Percentiles rank a stretch among this genome's conserved stretches.
These are phyloP conservation scores for Sphenodon punctatus DNA, from an alignment of 2,797 vertebrate species.

Conservation along the genomic window DNA sequence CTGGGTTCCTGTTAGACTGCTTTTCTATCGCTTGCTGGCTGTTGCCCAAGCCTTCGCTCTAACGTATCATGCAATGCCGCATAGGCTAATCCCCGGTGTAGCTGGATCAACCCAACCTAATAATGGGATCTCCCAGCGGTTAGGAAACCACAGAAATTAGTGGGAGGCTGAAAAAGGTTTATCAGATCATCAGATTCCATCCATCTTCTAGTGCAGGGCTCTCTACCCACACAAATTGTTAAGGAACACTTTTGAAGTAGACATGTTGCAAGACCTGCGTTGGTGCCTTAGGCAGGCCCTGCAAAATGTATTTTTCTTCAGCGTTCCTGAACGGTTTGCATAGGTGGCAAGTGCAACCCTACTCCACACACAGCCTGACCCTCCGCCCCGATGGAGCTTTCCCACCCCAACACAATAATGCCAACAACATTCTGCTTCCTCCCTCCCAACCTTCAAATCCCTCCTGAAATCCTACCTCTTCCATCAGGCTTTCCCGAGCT, in stretches of 20 bases:
- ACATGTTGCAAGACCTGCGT: background rate
- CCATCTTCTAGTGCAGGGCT: background rate
- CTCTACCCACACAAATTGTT: background rate
- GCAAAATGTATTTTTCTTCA: too few relatives aligned
- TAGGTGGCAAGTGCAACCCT: too few relatives aligned
- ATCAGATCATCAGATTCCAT: background rate
- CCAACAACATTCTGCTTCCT: background rate
- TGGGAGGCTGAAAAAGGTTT: background rate
- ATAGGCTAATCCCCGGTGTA: background rate
- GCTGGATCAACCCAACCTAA: constrained; percentile 15
- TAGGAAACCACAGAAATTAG: constrained; percentile 24
- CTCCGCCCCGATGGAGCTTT: background rate
- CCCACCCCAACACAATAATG: background rate
- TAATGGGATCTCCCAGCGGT: background rate
- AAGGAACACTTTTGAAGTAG: too few relatives aligned
- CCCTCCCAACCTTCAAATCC: too few relatives aligned
- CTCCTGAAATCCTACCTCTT: too few relatives aligned
- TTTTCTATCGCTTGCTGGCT: background rate
- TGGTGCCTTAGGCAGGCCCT: too few relatives aligned
- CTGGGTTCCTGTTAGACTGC: background rate
- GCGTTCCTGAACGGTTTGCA: too few relatives aligned
- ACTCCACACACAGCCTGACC: too few relatives aligned
- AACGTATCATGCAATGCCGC: background rate
- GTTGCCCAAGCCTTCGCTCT: constrained; percentile 7
- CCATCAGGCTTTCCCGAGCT: too few relatives aligned